phyloP scores from a whole-genome alignment of 2,113 vertebrate species.

The Leptocoma aspasia region DNA sequence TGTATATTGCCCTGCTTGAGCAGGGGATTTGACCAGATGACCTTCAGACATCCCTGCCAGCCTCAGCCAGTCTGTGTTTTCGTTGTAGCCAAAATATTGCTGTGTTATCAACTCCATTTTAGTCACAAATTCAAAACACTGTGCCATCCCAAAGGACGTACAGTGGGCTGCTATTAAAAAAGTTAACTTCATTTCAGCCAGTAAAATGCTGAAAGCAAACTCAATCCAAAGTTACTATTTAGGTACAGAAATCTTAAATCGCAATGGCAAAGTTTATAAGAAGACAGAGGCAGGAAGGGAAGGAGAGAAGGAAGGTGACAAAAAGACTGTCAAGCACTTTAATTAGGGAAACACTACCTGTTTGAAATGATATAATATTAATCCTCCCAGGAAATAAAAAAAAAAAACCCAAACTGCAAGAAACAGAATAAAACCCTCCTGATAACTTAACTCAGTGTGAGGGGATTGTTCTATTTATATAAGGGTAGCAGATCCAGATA shows the following conservation, averaged over 20 bases:
- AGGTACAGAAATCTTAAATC: neutral
- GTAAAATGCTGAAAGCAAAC: neutral
- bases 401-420: rapidly evolving
- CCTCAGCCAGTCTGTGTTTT: neutral
- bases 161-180: neutral
- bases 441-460: neutral
- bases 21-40: neutral
- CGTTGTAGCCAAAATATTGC: neutral
- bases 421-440: neutral
- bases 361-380: neutral
- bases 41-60: neutral
- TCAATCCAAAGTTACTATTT: neutral
- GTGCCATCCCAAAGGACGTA: neutral
- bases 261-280: neutral
- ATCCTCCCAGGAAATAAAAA: neutral
- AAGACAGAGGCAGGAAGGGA: neutral
- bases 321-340: neutral
- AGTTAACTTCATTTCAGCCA: neutral
- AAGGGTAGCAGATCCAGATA: neutral
- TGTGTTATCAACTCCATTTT: neutral
- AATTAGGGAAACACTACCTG: neutral
- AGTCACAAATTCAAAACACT: neutral
- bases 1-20: neutral
- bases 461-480: neutral
- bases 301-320: too few relatives aligned